These are phyloP conservation scores for Acipenser oxyrinchus DNA, from an alignment of 2,797 vertebrate genomes.

Conservation along the genomic window DNA sequence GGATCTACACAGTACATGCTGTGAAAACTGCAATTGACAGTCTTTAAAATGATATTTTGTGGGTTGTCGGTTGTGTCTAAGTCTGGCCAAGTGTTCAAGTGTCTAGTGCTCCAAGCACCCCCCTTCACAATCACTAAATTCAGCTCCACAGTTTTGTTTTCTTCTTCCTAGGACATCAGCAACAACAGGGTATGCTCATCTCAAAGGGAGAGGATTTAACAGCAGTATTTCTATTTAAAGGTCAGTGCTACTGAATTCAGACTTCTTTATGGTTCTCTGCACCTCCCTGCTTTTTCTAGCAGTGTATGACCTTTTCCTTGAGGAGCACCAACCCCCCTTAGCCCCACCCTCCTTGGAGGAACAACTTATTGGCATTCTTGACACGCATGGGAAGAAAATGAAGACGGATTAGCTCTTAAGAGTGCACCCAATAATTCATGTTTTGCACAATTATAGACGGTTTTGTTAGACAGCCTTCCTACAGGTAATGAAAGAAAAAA, in stretches of 20 bases:
- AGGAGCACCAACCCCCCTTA: slow-evolving; percentile 6
- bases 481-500: no score
- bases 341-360: slow-evolving; percentile 2
- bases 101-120: no score
- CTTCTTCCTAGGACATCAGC: not conserved
- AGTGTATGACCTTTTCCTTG: slow-evolving; percentile 15
- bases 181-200: not conserved
- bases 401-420: slow-evolving; percentile 1
- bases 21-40: no score
- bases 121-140: not conserved
- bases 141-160: not conserved
- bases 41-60: no score
- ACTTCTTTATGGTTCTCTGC: slow-evolving; percentile 10
- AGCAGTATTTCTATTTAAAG: slow-evolving; percentile 17
- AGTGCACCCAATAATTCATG: not conserved
- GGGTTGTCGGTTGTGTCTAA: no score
- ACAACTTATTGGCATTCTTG: not conserved
- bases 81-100: no score
- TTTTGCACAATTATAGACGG: not conserved
- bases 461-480: no score
- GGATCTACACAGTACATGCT: no score
- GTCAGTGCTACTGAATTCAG: slow-evolving; percentile 14
- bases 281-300: slow-evolving; percentile 3
- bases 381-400: slow-evolving; percentile 1
- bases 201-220: not conserved